These are phyloP conservation scores for Pontoporia blainvillei DNA, from an alignment of 2,113 vertebrate species.

Conservation along the genomic window DNA sequence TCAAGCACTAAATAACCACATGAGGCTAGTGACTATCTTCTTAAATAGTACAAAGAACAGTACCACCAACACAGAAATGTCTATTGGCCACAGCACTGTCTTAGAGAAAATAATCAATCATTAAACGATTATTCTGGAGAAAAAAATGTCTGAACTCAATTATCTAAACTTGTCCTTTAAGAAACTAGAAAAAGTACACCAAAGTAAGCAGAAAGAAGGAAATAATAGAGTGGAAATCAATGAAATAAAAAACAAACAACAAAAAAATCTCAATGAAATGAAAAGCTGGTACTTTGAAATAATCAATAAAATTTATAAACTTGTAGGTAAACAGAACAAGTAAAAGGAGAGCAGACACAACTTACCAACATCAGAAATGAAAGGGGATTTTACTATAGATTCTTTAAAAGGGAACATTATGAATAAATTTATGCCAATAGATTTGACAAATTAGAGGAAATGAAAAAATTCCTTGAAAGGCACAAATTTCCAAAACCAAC, in stretches of 20 bases:
- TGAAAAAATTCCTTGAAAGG: neutral
- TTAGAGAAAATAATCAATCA: neutral
- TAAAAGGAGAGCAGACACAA: neutral
- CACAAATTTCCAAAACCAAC: neutral
- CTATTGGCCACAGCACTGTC: neutral
- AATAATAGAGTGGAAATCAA: neutral
- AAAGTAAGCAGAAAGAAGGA: neutral
- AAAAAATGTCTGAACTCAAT: neutral
- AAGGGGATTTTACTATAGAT: neutral
- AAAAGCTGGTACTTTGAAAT: neutral
- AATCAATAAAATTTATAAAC: neutral
- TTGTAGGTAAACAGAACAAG: neutral
- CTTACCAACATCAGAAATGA: neutral
- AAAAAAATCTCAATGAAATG: neutral
- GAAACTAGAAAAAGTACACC: neutral
- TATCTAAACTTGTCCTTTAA: neutral
- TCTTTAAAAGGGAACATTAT: neutral
- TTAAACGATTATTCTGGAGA: neutral
- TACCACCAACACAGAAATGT: neutral
- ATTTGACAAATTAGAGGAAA: neutral
- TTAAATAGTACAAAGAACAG: neutral
- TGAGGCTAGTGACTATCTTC: neutral
- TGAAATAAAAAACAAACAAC: neutral
- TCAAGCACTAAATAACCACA: neutral
- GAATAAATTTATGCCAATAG: neutral